Evolutionary conservation across 2,797 vertebrate species (phyloP).

Genomic region (Helostoma temminkii): DNA sequence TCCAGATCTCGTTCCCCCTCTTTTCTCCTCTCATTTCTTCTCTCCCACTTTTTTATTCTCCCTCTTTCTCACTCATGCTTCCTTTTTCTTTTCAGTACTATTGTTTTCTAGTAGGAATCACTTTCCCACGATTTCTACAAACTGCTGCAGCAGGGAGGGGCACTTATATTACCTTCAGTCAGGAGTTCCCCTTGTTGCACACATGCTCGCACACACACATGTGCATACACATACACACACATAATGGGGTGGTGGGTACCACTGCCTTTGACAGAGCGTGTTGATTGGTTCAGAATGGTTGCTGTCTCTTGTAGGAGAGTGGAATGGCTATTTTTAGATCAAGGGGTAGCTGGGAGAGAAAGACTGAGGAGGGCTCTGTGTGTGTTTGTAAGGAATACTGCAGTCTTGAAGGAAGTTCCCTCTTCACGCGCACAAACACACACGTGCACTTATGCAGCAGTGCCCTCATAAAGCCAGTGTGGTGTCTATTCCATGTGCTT

Average conservation of each 20-base stretch:
- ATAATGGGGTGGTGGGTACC: slow-evolving; percentile 70
- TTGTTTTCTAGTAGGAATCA: slow-evolving; percentile 55
- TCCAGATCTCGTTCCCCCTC: slow-evolving; percentile 64
- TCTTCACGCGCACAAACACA: slow-evolving; percentile 46
- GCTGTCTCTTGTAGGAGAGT: slow-evolving; percentile 84
- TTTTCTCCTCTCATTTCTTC: slow-evolving; percentile 44
- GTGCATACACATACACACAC: slow-evolving; percentile 33
- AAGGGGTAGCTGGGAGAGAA: slow-evolving; percentile 83
- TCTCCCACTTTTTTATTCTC: slow-evolving; percentile 30
- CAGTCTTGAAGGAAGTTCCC: slow-evolving; percentile 82
- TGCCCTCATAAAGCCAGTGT: slow-evolving; percentile 72
- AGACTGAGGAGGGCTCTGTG: slow-evolving; percentile 74
- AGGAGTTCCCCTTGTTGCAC: slow-evolving; percentile 76
- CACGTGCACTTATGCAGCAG: slow-evolving; percentile 71
- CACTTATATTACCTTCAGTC: slow-evolving; percentile 67
- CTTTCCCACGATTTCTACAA: slow-evolving; percentile 48
- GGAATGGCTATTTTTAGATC: slow-evolving; percentile 85
- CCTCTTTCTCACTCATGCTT: slow-evolving; percentile 22
- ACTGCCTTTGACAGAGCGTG: slow-evolving; percentile 81
- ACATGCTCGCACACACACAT: slow-evolving; percentile 25
- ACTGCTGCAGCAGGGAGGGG: slow-evolving; percentile 47
- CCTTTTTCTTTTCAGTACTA: slow-evolving; percentile 32
- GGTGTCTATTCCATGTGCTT: slow-evolving; percentile 65
- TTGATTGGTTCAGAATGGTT: slow-evolving; percentile 86
- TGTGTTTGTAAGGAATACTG: slow-evolving; percentile 76